Conservation (phyloP, 2,888 invertebrate species). For the Cosmia pyralina region DNA sequence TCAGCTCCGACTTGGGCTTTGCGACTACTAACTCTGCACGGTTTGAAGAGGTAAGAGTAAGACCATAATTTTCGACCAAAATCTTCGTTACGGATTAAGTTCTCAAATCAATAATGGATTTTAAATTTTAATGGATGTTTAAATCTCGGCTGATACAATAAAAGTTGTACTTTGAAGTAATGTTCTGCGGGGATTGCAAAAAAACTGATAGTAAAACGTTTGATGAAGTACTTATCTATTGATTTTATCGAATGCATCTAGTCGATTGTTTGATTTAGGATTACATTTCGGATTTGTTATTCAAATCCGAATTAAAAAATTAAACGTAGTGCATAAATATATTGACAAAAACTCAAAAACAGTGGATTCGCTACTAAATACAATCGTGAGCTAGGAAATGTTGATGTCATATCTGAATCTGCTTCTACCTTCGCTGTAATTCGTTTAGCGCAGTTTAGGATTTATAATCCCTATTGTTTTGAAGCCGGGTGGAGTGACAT, state of each 20-base stretch:
- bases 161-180: neutral
- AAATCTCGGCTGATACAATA: constrained; percentile 4
- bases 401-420: neutral
- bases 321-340: neutral
- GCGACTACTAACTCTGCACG: constrained; percentile 58
- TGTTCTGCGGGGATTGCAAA: neutral
- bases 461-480: constrained; percentile 43
- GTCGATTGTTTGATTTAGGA: neutral
- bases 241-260: neutral
- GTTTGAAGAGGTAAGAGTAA: constrained; percentile 79
- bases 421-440: neutral
- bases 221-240: neutral
- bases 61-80: constrained; percentile 37
- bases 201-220: neutral
- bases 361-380: neutral
- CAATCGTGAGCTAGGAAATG: neutral
- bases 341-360: neutral
- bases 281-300: constrained; percentile 7
- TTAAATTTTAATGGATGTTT: neutral
- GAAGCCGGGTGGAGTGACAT: constrained; percentile 36
- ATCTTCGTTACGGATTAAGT: neutral
- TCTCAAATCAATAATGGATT: constrained; percentile 3
- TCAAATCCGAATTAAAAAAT: neutral
- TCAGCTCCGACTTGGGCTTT: constrained; percentile 63
- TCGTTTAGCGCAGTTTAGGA: constrained; percentile 18